Evolutionary conservation across 53 echinoderm and acorn worm genomes (phyloP).

Genomic region (Henricia sp.): DNA sequence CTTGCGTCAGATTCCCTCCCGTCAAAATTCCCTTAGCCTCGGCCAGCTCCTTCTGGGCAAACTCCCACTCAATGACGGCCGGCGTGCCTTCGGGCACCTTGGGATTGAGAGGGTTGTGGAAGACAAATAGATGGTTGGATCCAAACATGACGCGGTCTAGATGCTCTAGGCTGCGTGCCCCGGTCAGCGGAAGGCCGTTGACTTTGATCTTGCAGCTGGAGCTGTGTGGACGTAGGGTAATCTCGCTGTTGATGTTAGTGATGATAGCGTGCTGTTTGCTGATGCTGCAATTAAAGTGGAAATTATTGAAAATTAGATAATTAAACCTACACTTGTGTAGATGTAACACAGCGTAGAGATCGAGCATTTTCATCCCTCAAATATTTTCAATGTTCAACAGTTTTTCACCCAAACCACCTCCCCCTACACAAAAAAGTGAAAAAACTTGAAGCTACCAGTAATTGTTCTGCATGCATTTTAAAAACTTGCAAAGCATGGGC

Average conservation of each 20-base stretch:
- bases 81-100: conserved; percentile 81
- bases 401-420: no score
- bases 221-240: conserved; percentile 81
- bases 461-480: no score
- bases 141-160: conserved; percentile 96
- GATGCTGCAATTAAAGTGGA: no score
- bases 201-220: conserved; percentile 97
- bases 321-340: no score
- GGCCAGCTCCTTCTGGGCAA: conserved; percentile 98
- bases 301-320: no score
- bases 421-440: no score
- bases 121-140: conserved; percentile 96
- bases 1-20: conserved; percentile 88
- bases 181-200: conserved; percentile 89
- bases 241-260: conserved; percentile 79
- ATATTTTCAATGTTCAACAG: no score
- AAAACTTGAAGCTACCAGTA: no score
- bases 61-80: conserved; percentile 84
- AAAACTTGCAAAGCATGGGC: no score
- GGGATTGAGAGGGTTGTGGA: conserved; percentile 89
- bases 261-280: conserved; percentile 95
- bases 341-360: no score
- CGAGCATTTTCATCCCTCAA: no score
- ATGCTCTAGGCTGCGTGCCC: conserved; percentile 78
- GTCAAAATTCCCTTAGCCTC: conserved; percentile 92